Evolutionary conservation across 2,797 vertebrate species (phyloP).

Genomic region (Lagocephalus sceleratus): DNA sequence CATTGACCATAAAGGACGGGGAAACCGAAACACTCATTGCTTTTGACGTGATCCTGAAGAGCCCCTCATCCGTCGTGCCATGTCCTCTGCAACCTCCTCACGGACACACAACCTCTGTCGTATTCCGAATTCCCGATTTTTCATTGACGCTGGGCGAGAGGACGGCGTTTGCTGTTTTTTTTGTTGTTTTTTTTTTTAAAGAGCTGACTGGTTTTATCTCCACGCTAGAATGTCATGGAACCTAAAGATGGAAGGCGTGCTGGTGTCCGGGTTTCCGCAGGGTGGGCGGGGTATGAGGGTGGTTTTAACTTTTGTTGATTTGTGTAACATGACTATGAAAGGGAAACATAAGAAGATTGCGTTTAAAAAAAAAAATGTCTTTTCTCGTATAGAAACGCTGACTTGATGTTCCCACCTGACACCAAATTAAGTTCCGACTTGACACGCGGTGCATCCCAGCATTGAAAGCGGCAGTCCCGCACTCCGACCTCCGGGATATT

Average conservation of each 20-base stretch:
- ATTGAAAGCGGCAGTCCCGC: constrained; percentile 7
- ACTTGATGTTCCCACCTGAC: constrained; percentile 30
- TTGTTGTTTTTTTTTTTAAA: constrained; percentile 33
- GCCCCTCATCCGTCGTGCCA: constrained; percentile 62
- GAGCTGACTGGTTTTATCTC: constrained; percentile 45
- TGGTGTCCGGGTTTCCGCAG: constrained; percentile 25
- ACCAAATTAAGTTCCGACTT: constrained; percentile 66
- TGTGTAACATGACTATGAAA: constrained; percentile 61
- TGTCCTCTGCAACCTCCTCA: constrained; percentile 57
- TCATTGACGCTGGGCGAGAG: constrained; percentile 28
- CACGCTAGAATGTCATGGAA: constrained; percentile 20
- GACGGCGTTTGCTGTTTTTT: constrained; percentile 25
- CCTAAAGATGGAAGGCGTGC: constrained; percentile 20
- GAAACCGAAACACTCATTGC: constrained; percentile 43
- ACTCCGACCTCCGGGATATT: too few species aligned
- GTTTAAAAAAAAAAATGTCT: constrained; percentile 29
- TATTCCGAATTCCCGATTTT: constrained; percentile 35
- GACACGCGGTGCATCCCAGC: background rate
- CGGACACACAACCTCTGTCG: constrained; percentile 55
- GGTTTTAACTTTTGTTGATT: constrained; percentile 18
- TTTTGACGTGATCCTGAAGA: constrained; percentile 45
- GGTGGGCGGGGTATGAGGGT: constrained; percentile 18
- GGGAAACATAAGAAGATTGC: constrained; percentile 66
- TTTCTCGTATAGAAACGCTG: background rate
- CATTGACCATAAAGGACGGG: constrained; percentile 25